Conservation (phyloP, 2,113 vertebrate genomes). For the Pollimyrus isidori region DNA sequence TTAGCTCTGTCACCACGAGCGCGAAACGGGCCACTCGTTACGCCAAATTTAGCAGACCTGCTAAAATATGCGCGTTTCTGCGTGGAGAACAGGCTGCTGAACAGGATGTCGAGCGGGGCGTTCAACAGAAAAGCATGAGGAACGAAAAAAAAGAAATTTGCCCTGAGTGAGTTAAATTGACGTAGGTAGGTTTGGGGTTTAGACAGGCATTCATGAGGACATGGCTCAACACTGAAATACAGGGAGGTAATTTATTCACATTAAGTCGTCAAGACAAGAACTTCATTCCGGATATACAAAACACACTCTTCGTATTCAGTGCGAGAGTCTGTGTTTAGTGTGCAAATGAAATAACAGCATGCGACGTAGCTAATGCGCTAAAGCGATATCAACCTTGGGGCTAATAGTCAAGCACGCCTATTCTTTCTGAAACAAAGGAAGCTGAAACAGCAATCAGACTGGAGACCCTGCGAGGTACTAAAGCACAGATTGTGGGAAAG, state of each 20-base stretch:
- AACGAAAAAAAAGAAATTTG: background rate
- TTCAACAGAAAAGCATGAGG: background rate
- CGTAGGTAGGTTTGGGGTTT: background rate
- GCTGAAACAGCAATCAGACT: background rate
- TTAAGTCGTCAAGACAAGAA: background rate
- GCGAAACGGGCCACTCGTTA: background rate
- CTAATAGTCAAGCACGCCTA: background rate
- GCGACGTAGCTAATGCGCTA: background rate
- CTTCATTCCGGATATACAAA: background rate
- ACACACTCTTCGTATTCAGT: background rate
- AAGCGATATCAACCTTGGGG: background rate
- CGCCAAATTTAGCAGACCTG: constrained; percentile 15
- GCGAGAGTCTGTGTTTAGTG: background rate
- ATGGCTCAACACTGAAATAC: background rate
- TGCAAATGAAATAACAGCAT: background rate
- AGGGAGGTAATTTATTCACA: background rate
- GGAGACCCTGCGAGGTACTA: background rate
- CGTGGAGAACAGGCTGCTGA: background rate
- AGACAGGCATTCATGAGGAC: background rate
- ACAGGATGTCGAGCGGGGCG: background rate
- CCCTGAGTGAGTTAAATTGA: background rate
- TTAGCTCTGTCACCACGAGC: background rate
- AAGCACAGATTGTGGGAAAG: background rate
- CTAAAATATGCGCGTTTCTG: background rate
- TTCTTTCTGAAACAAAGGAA: background rate